phyloP scores from a whole-genome alignment of 92 coral and sea anemone species.

The Bergia puertoricense region DNA sequence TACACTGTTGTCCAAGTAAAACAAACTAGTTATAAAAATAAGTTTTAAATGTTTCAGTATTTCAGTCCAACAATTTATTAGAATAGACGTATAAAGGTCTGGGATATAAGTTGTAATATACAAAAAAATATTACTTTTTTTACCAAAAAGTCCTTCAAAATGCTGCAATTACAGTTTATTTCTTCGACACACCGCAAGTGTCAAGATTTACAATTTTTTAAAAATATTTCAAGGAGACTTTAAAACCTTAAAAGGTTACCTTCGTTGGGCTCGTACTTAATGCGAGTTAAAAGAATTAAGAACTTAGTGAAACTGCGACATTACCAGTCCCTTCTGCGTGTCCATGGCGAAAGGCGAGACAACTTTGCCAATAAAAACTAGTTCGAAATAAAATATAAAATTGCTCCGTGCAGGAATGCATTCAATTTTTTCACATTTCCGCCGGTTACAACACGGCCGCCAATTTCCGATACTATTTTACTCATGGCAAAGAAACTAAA shows the following conservation, averaged over 20 bases:
- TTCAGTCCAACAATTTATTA: slow-evolving; percentile 9
- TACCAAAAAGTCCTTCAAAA: neutral
- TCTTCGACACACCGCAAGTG: neutral
- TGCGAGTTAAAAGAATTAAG: neutral
- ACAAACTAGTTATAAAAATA: slow-evolving; percentile 22
- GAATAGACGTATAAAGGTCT: slow-evolving; percentile 25
- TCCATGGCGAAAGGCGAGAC: neutral
- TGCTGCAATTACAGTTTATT: neutral
- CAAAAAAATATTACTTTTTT: slow-evolving; percentile 27
- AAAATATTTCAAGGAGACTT: neutral
- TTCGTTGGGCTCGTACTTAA: neutral
- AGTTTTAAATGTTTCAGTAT: neutral
- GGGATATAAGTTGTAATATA: slow-evolving; percentile 20
- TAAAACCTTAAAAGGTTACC: neutral
- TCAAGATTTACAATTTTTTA: neutral
- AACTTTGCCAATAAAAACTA: neutral
- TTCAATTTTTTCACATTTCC: neutral
- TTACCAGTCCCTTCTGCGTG: neutral
- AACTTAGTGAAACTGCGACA: neutral
- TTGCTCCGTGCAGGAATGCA: slow-evolving; percentile 19
- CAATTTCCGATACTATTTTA: slow-evolving; percentile 12
- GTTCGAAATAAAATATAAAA: neutral
- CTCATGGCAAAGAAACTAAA: neutral
- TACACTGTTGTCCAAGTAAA: neutral
- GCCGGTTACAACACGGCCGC: neutral